Evolutionary conservation across 2,888 invertebrate genomes (phyloP).

Genomic region (Disparrhopalites patrizii): DNA sequence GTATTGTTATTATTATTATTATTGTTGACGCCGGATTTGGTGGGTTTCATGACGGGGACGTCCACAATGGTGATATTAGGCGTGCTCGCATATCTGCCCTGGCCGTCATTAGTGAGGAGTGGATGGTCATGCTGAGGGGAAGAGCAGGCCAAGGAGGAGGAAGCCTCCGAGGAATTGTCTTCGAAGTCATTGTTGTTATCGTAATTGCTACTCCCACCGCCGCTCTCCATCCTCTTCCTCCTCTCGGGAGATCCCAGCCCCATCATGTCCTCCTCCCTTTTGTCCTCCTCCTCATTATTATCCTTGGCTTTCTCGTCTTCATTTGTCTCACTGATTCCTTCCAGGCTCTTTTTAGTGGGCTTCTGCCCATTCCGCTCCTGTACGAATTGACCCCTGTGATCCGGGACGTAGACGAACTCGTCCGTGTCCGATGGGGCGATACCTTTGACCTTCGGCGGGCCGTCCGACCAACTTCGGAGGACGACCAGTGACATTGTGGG

Average conservation of each 20-base stretch:
- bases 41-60: too few relatives aligned
- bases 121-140: conserved; percentile 4
- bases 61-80: conserved; percentile 18
- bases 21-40: neutral
- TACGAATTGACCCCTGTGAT: conserved; percentile 36
- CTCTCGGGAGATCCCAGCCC: too few relatives aligned
- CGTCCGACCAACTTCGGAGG: conserved; percentile 48
- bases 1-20: too few relatives aligned
- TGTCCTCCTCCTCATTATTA: neutral
- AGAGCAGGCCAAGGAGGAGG: too few relatives aligned
- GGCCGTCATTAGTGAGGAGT: too few relatives aligned
- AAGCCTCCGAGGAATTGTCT: too few relatives aligned
- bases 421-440: conserved; percentile 44
- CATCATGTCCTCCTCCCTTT: neutral
- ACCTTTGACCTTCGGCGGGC: conserved; percentile 37
- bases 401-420: conserved; percentile 40
- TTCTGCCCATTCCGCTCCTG: conserved; percentile 1
- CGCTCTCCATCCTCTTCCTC: neutral
- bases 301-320: too few relatives aligned
- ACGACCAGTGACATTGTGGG: conserved; percentile 38
- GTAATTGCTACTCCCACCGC: neutral
- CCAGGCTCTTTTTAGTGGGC: too few relatives aligned
- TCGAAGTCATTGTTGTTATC: neutral
- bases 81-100: conserved; percentile 29
- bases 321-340: too few relatives aligned